Percentiles rank a stretch among this genome's conserved stretches.
These are phyloP conservation scores for Tetheella fluctuosa DNA, from an alignment of 2,888 invertebrate species.

Conservation along the genomic window DNA sequence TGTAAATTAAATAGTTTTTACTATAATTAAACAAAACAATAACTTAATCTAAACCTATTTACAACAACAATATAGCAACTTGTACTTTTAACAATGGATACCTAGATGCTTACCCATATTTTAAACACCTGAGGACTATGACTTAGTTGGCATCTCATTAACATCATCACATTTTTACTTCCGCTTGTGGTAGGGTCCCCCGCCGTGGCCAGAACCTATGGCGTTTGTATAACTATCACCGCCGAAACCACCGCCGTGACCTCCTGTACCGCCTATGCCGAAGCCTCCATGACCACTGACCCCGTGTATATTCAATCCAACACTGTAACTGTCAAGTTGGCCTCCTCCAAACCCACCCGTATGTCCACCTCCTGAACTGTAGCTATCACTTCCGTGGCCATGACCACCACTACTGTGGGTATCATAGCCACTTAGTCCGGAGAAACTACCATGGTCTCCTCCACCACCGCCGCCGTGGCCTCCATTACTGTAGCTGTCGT, in stretches of 20 bases:
- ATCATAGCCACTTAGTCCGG: constrained; percentile 30
- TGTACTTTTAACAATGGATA: constrained; percentile 53
- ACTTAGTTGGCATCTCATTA: constrained; percentile 67
- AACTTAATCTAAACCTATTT: constrained; percentile 69
- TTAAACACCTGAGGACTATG: constrained; percentile 56
- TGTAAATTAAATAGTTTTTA: constrained; percentile 54
- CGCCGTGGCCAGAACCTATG: constrained; percentile 74
- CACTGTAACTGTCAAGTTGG: constrained; percentile 43
- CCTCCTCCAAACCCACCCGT: constrained; percentile 29
- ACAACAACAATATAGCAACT: constrained; percentile 56
- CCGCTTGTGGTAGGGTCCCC: constrained; percentile 74
- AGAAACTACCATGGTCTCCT: constrained; percentile 29
- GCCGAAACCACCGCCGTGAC: constrained; percentile 49
- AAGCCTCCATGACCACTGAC: constrained; percentile 49
- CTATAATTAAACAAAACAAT: constrained; percentile 63
- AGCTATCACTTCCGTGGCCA: constrained; percentile 31
- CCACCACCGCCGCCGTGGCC: constrained; percentile 32
- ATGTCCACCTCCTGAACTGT: constrained; percentile 35
- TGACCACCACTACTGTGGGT: constrained; percentile 34
- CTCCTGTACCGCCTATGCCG: constrained; percentile 46
- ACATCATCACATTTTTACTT: constrained; percentile 42
- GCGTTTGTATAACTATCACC: constrained; percentile 76
- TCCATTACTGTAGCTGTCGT: constrained; percentile 29
- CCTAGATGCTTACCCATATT: constrained; percentile 8
- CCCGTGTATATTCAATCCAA: constrained; percentile 34